phyloP scores from a whole-genome alignment of 2,797 vertebrate species.

The Antrozous pallidus region DNA sequence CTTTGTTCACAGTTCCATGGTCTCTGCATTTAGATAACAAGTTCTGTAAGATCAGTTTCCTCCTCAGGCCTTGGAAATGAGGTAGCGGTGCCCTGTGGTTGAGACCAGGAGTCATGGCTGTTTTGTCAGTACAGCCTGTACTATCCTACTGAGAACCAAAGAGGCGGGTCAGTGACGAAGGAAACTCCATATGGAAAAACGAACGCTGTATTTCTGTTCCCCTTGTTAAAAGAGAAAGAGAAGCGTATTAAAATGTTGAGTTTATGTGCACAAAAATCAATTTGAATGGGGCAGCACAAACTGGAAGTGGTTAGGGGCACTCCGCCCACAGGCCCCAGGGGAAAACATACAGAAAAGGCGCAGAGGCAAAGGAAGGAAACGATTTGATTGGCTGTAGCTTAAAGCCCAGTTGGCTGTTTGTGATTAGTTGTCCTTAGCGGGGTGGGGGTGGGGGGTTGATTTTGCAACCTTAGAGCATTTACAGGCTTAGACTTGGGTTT shows the following conservation, averaged over 20 bases:
- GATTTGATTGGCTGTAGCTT: neutral
- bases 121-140: neutral
- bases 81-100: neutral
- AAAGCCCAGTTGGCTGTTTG: neutral
- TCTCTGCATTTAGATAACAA: too few species aligned
- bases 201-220: neutral
- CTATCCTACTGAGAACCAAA: neutral
- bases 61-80: neutral
- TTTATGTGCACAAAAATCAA: neutral
- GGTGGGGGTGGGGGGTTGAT: too few species aligned
- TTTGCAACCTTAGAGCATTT: neutral
- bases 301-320: neutral
- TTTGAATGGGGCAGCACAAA: neutral
- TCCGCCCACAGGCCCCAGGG: neutral
- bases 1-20: too few species aligned
- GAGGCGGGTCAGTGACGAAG: neutral
- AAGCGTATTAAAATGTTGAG: neutral
- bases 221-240: neutral
- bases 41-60: too few species aligned
- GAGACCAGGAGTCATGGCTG: neutral
- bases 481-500: neutral
- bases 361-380: neutral
- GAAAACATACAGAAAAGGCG: neutral
- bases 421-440: neutral
- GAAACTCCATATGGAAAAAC: neutral